Evolutionary conservation across 2,888 invertebrate genomes (phyloP).

Genomic region (Zeuzera pyrina): DNA sequence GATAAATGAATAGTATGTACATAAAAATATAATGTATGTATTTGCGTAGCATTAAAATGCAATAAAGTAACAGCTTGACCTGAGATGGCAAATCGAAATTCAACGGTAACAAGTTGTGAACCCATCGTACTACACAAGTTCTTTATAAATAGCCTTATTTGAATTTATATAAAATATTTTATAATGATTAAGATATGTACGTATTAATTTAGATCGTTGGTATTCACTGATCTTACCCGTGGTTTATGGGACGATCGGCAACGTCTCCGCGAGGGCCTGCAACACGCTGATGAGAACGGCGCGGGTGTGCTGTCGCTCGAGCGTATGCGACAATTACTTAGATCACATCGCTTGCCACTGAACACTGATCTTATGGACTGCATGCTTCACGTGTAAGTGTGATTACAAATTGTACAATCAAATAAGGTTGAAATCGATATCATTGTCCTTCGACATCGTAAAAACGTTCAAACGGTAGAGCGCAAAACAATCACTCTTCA

Average conservation of each 20-base stretch:
- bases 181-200: too few species aligned
- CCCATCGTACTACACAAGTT: too few species aligned
- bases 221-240: slow-evolving; percentile 81
- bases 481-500: too few species aligned
- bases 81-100: background rate
- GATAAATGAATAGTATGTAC: too few species aligned
- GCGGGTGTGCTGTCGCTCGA: slow-evolving; percentile 72
- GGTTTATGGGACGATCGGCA: slow-evolving; percentile 80
- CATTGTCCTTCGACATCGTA: too few species aligned
- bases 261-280: slow-evolving; percentile 45
- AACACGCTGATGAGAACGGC: slow-evolving; percentile 54
- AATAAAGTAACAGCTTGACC: background rate
- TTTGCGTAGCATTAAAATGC: too few species aligned
- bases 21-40: too few species aligned
- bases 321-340: slow-evolving; percentile 76
- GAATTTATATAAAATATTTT: too few species aligned
- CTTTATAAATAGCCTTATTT: too few species aligned
- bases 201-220: slow-evolving; percentile 73
- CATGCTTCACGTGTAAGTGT: slow-evolving; percentile 79
- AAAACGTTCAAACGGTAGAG: too few species aligned
- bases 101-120: slow-evolving; percentile 6
- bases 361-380: slow-evolving; percentile 78
- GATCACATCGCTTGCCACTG: slow-evolving; percentile 80
- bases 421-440: too few species aligned
- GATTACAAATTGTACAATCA: too few species aligned